phyloP scores from a whole-genome alignment of 2,113 vertebrate species.

The Corynorhinus townsendii region DNA sequence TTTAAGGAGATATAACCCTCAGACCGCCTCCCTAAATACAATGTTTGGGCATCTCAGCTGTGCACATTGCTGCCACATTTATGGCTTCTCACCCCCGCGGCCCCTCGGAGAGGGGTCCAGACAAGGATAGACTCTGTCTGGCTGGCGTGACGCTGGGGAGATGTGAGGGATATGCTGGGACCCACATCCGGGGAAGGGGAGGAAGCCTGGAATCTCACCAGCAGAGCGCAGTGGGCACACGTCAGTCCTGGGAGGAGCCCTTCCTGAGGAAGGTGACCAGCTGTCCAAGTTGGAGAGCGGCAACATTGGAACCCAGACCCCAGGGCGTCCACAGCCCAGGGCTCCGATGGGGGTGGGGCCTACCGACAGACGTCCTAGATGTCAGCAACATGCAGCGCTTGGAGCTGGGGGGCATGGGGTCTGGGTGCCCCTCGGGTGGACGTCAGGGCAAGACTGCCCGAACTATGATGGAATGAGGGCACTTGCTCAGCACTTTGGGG shows the following conservation, averaged over 20 bases:
- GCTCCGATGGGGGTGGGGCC: neutral
- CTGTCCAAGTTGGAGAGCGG: neutral
- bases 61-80: neutral
- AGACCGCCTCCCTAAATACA: neutral
- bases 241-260: neutral
- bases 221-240: neutral
- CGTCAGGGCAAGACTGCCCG: neutral
- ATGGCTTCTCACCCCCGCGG: neutral
- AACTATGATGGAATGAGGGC: neutral
- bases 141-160: neutral
- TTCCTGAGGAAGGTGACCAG: neutral
- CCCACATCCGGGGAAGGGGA: neutral
- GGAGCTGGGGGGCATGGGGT: neutral
- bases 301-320: neutral
- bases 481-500: neutral
- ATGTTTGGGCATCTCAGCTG: neutral
- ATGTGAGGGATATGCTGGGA: neutral
- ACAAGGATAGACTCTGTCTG: neutral
- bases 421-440: neutral
- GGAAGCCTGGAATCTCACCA: neutral
- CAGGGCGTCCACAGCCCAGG: neutral
- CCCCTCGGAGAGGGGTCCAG: neutral
- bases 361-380: neutral
- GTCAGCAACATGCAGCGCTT: neutral
- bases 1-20: neutral